A percentile compares a stretch with the other conserved stretches of the same genome.
These are phyloP conservation scores for Mormyrops attenuatus DNA, from an alignment of 2,797 vertebrate species.

Conservation along the genomic window DNA sequence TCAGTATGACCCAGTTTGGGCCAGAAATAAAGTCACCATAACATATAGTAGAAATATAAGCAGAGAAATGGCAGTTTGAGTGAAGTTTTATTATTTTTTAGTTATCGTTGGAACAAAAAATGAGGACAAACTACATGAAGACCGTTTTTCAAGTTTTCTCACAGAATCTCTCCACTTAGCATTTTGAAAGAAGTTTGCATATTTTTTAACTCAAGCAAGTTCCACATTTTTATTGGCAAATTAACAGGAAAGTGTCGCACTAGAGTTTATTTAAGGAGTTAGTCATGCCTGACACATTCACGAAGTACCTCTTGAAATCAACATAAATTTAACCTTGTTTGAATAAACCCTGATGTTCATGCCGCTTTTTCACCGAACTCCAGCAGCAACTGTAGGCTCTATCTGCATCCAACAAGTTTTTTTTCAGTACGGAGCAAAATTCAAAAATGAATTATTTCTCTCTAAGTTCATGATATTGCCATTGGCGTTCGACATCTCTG, in stretches of 20 bases:
- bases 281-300: not conserved
- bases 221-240: slow-evolving; percentile 3
- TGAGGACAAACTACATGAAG: not conserved
- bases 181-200: not conserved
- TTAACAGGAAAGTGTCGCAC: not conserved
- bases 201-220: not conserved
- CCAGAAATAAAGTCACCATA: not conserved
- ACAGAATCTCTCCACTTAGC: not conserved
- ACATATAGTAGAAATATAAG: not conserved
- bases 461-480: slow-evolving; percentile 39
- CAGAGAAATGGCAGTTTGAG: not conserved
- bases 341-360: not conserved
- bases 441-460: not conserved
- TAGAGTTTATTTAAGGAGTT: not conserved
- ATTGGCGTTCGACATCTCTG: slow-evolving; percentile 45
- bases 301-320: slow-evolving; percentile 12
- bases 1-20: not conserved
- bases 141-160: not conserved
- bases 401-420: not conserved
- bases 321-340: slow-evolving; percentile 22
- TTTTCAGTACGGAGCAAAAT: not conserved
- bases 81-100: not conserved
- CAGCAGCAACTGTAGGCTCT: not conserved
- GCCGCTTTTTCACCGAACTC: not conserved
- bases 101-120: not conserved